Percentiles rank a stretch among this genome's conserved stretches.
These are phyloP conservation scores for Otis tarda DNA, from an alignment of 2,113 vertebrate species.

Conservation along the genomic window DNA sequence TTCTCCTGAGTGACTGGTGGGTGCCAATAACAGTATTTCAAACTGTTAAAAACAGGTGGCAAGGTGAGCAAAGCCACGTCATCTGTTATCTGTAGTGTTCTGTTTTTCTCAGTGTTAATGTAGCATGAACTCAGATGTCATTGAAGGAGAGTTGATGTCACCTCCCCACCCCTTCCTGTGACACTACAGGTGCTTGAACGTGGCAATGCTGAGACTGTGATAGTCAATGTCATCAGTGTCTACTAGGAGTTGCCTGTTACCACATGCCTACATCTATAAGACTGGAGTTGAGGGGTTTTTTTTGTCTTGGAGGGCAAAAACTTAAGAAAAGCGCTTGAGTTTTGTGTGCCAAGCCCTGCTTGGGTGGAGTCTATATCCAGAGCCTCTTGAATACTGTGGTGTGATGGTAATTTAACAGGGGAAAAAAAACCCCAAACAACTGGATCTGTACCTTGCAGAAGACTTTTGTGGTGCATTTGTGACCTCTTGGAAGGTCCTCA, in stretches of 20 bases:
- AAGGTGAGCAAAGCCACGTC: neutral
- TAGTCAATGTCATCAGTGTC: neutral
- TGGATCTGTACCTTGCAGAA: neutral
- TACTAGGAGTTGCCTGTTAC: neutral
- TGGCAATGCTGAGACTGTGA: fast-evolving
- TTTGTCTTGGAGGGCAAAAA: neutral
- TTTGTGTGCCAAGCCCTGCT: neutral
- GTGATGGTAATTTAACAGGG: neutral
- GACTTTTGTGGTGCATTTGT: neutral
- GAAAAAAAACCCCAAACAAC: neutral
- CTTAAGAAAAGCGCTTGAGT: neutral
- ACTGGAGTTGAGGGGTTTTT: neutral
- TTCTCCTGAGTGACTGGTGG: neutral
- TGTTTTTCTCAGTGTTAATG: neutral
- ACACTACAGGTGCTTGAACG: neutral
- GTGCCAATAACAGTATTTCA: constrained; percentile 40
- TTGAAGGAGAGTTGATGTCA: neutral
- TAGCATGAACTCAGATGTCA: neutral
- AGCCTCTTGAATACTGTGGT: neutral
- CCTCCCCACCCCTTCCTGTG: neutral
- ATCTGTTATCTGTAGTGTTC: neutral
- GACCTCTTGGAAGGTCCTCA: neutral
- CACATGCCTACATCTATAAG: neutral
- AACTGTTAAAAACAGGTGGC: neutral
- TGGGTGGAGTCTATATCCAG: neutral